phyloP scores from a whole-genome alignment of 2,888 invertebrate species.

The Nymphalis c-album region DNA sequence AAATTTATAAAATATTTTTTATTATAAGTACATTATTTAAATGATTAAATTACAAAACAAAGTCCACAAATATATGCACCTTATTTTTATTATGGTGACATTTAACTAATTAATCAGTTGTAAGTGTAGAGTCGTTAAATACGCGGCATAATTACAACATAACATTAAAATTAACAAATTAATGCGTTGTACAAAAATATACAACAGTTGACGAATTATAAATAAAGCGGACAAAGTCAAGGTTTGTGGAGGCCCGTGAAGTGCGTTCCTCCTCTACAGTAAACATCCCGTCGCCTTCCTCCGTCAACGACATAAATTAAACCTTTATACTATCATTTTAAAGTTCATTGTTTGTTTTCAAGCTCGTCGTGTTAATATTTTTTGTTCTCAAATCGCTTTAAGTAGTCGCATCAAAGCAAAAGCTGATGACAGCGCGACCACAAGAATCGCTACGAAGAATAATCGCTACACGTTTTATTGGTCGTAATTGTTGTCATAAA shows the following conservation, averaged over 20 bases:
- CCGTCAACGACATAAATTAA: slow-evolving; percentile 43
- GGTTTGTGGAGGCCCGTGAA: slow-evolving; percentile 49
- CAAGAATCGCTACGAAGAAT: slow-evolving; percentile 76
- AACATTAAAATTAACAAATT: background rate
- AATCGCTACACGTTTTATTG: slow-evolving; percentile 80
- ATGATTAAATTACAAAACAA: too few relatives aligned
- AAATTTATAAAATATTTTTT: too few relatives aligned
- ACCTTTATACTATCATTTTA: slow-evolving; percentile 49
- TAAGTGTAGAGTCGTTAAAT: background rate
- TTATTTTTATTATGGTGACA: background rate
- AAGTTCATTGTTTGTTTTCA: slow-evolving; percentile 40
- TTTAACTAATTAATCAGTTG: background rate
- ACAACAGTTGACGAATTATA: slow-evolving; percentile 38
- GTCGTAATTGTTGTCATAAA: slow-evolving; percentile 80
- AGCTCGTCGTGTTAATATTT: slow-evolving; percentile 8
- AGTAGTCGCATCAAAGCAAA: slow-evolving; percentile 48
- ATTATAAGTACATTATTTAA: too few relatives aligned
- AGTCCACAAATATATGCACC: too few relatives aligned
- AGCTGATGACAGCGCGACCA: slow-evolving; percentile 73
- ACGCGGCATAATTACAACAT: background rate
- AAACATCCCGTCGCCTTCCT: slow-evolving; percentile 45
- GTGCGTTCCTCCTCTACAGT: slow-evolving; percentile 45
- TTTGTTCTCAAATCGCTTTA: slow-evolving; percentile 12
- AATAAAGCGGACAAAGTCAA: slow-evolving; percentile 60
- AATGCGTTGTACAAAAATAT: slow-evolving; percentile 28